phyloP scores from a whole-genome alignment of 2,797 vertebrate genomes.

The Spheniscus humboldti region DNA sequence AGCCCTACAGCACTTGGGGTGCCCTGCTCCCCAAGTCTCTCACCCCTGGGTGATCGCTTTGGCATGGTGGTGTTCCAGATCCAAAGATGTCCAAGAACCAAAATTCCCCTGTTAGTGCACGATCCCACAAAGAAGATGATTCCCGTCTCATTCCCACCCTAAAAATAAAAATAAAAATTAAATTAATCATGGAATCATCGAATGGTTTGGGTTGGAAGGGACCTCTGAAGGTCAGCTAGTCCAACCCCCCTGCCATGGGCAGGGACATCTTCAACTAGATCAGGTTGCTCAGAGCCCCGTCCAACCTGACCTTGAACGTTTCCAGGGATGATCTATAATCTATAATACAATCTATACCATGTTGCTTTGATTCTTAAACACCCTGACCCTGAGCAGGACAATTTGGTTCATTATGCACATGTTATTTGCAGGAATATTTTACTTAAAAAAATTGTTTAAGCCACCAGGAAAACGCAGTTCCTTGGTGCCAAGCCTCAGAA shows the following conservation, averaged over 20 bases:
- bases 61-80: neutral
- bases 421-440: neutral
- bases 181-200: neutral
- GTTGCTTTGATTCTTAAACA: neutral
- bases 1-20: neutral
- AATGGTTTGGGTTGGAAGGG: neutral
- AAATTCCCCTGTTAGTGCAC: neutral
- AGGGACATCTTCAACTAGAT: too few relatives aligned
- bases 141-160: neutral
- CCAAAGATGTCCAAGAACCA: neutral
- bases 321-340: neutral
- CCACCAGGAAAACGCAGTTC: neutral
- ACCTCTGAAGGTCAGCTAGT: neutral
- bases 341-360: neutral
- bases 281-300: neutral
- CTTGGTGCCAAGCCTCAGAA: neutral
- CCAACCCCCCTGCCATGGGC: fast-evolving
- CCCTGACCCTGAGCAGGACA: neutral
- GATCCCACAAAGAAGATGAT: fast-evolving
- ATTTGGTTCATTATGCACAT: neutral
- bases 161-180: neutral
- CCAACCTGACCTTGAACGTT: neutral
- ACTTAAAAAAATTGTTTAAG: neutral
- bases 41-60: fast-evolving
- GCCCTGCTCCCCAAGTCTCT: neutral